Evolutionary conservation across 1,140 invertebrate genomes (phyloP).

Genomic region (Antheraea mylitta): DNA sequence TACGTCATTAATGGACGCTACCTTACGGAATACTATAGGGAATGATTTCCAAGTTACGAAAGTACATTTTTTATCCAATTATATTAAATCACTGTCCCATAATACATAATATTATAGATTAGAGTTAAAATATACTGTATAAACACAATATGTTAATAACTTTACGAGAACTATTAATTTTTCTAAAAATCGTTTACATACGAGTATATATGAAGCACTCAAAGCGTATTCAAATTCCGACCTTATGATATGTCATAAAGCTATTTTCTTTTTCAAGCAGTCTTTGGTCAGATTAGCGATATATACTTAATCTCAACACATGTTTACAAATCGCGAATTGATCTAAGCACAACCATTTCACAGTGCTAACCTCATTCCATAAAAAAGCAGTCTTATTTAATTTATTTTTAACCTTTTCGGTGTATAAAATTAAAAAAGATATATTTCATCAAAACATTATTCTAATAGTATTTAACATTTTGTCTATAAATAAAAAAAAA

Average conservation of each 20-base stretch:
- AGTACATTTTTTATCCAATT: too few relatives aligned
- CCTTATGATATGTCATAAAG: slow-evolving; percentile 36
- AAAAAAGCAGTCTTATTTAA: not conserved
- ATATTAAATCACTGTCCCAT: too few relatives aligned
- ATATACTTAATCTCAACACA: slow-evolving; percentile 12
- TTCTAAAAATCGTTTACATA: not conserved
- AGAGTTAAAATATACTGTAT: too few relatives aligned
- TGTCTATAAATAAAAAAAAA: not conserved
- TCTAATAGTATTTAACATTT: not conserved
- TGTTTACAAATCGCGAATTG: slow-evolving; percentile 14
- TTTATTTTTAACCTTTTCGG: too few relatives aligned
- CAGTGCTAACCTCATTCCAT: not conserved
- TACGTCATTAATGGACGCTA: too few relatives aligned
- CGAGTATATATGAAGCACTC: not conserved
- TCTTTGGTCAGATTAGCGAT: slow-evolving; percentile 41
- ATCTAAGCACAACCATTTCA: slow-evolving; percentile 35
- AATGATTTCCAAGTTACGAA: too few relatives aligned
- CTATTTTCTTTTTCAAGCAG: slow-evolving; percentile 31
- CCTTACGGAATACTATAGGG: not conserved
- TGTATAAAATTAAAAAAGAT: too few relatives aligned
- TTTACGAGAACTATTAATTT: too few relatives aligned
- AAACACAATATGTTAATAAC: too few relatives aligned
- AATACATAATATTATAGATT: too few relatives aligned
- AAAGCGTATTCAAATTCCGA: slow-evolving; percentile 22
- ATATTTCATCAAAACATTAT: not conserved